Evolutionary conservation across 1,140 invertebrate species (phyloP).

Genomic region (Aphidius ervi): DNA sequence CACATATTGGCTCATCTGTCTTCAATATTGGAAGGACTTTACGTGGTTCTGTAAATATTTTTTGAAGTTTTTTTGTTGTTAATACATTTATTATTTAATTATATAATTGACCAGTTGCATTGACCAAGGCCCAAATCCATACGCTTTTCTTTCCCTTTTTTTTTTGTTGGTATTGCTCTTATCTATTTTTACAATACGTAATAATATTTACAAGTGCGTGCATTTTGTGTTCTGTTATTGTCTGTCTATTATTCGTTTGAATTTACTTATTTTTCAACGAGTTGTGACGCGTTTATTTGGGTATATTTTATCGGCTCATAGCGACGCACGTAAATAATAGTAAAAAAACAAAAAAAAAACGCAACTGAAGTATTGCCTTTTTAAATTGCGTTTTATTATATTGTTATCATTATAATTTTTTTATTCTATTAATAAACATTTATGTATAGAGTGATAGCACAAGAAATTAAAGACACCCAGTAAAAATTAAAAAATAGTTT

Average conservation of each 20-base stretch:
- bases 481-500: constrained; percentile 21
- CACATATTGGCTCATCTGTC: constrained; percentile 86
- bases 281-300: constrained; percentile 33
- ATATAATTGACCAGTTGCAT: constrained; percentile 14
- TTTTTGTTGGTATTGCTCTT: not conserved
- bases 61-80: not conserved
- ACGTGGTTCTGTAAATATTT: constrained; percentile 69
- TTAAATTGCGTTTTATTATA: constrained; percentile 2
- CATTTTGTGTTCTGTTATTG: constrained; percentile 4
- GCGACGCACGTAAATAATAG: constrained; percentile 40
- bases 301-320: constrained; percentile 41
- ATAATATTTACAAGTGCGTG: constrained; percentile 1
- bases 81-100: not conserved
- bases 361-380: constrained; percentile 12
- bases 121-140: constrained; percentile 27
- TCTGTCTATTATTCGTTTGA: not conserved
- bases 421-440: constrained; percentile 10
- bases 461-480: constrained; percentile 14
- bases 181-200: constrained; percentile 3
- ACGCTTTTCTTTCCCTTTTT: constrained; percentile 22
- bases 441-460: constrained; percentile 15
- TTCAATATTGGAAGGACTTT: constrained; percentile 83
- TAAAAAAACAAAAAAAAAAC: constrained; percentile 9
- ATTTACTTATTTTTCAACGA: constrained; percentile 2
- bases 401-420: constrained; percentile 6